These are phyloP conservation scores for Pelagia noctiluca DNA, from an alignment of 30 jellyfish, hydroid and myxozoan species.

Conservation along the genomic window DNA sequence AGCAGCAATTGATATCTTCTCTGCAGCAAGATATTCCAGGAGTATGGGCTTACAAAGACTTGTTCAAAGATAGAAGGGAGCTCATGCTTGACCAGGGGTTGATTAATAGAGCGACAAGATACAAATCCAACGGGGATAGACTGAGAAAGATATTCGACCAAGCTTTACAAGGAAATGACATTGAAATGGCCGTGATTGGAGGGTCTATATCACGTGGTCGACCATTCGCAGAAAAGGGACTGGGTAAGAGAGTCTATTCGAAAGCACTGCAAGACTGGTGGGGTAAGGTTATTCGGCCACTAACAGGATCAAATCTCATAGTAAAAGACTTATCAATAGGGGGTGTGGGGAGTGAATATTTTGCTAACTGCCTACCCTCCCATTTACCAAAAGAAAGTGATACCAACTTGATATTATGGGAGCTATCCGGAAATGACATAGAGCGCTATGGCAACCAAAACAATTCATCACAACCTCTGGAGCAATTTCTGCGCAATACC, in stretches of 20 bases:
- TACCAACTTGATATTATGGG: conserved; percentile 76
- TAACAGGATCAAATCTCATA: conserved; percentile 61
- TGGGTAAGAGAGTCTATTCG: conserved; percentile 63
- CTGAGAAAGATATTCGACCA: conserved; percentile 32
- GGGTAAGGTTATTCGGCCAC: conserved; percentile 67
- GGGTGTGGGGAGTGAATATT: conserved; percentile 80
- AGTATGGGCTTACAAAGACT: conserved; percentile 72
- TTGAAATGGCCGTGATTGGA: conserved; percentile 71
- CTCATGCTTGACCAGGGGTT: conserved; percentile 83
- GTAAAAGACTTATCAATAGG: conserved; percentile 66
- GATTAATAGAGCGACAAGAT: conserved; percentile 64
- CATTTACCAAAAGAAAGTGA: conserved; percentile 71
- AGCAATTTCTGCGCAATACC: conserved; percentile 72
- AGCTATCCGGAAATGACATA: conserved; percentile 76
- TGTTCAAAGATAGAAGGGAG: conserved; percentile 50
- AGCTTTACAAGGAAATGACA: conserved; percentile 62
- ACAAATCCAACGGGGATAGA: conserved; percentile 37
- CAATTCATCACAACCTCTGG: conserved; percentile 65
- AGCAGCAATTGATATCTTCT: conserved; percentile 31
- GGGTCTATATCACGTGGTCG: conserved; percentile 84
- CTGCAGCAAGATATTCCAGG: conserved; percentile 69
- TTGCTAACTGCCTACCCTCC: conserved; percentile 69
- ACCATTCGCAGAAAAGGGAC: conserved; percentile 73
- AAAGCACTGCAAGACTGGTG: conserved; percentile 82
- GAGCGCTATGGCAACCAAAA: conserved; percentile 30